Conservation (phyloP, 1,140 invertebrate genomes). For the Homalodisca vitripennis region DNA sequence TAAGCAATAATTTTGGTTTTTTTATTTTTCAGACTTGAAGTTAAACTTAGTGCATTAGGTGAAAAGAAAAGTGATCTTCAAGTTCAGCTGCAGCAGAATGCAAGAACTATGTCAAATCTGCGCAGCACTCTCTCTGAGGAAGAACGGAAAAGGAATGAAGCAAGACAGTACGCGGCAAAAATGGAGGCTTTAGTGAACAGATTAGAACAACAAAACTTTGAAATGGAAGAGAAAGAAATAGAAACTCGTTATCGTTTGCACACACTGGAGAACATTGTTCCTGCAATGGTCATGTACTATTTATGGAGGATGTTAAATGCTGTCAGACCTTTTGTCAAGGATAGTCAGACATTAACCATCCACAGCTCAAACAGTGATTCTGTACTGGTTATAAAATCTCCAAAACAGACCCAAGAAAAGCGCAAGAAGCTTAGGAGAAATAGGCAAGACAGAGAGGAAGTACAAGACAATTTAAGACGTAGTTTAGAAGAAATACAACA, state of each 20-base stretch:
- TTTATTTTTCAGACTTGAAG: constrained; percentile 42
- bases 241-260: constrained; percentile 59
- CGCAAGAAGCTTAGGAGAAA: neutral
- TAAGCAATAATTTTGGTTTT: neutral
- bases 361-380: neutral
- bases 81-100: constrained; percentile 38
- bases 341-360: neutral
- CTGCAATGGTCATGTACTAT: constrained; percentile 63
- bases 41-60: constrained; percentile 39
- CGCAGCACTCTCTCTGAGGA: constrained; percentile 36
- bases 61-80: constrained; percentile 43
- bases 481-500: constrained; percentile 11
- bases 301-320: constrained; percentile 48
- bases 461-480: constrained; percentile 16
- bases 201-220: constrained; percentile 58
- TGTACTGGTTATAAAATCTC: neutral
- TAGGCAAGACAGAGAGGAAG: neutral
- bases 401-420: neutral
- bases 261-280: constrained; percentile 61
- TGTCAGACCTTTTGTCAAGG: constrained; percentile 5
- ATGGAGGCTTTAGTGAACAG: constrained; percentile 42
- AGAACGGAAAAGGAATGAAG: constrained; percentile 39
- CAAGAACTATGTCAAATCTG: constrained; percentile 35
- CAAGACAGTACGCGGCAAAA: constrained; percentile 33
- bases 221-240: constrained; percentile 57